phyloP scores from a whole-genome alignment of 1,140 invertebrate species.

The Triops longicaudatus region DNA sequence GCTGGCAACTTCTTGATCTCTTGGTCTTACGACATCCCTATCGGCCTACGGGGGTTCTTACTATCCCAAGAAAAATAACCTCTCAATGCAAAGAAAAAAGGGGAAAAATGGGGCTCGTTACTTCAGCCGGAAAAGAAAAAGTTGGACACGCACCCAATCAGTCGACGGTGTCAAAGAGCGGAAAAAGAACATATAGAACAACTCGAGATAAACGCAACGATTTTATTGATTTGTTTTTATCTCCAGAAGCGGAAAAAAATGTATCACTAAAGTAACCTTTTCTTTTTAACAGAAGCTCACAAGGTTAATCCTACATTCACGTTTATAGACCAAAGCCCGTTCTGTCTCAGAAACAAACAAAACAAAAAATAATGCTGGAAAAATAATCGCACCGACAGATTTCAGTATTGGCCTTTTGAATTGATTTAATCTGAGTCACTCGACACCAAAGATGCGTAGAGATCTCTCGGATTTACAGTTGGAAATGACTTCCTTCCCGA shows the following conservation, averaged over 20 bases:
- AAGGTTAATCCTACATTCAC: too few relatives aligned
- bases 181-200: not conserved
- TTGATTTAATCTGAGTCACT: conserved; percentile 1
- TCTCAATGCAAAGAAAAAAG: not conserved
- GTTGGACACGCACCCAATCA: not conserved
- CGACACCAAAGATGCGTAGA: not conserved
- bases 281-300: too few relatives aligned
- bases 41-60: not conserved
- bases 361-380: not conserved
- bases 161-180: not conserved
- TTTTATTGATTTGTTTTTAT: not conserved
- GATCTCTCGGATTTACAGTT: not conserved
- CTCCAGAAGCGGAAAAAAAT: not conserved
- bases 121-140: not conserved
- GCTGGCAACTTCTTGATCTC: conserved; percentile 1
- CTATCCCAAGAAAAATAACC: not conserved
- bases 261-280: too few relatives aligned
- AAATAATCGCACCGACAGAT: not conserved
- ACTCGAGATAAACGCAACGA: not conserved
- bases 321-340: too few relatives aligned
- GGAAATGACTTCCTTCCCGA: not conserved
- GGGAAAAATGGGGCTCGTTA: not conserved
- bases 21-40: conserved; percentile 1
- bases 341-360: too few relatives aligned
- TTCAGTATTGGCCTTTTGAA: too few relatives aligned